Conservation (phyloP, 2,888 invertebrate species). For the Ditylenchus weischeri region DNA sequence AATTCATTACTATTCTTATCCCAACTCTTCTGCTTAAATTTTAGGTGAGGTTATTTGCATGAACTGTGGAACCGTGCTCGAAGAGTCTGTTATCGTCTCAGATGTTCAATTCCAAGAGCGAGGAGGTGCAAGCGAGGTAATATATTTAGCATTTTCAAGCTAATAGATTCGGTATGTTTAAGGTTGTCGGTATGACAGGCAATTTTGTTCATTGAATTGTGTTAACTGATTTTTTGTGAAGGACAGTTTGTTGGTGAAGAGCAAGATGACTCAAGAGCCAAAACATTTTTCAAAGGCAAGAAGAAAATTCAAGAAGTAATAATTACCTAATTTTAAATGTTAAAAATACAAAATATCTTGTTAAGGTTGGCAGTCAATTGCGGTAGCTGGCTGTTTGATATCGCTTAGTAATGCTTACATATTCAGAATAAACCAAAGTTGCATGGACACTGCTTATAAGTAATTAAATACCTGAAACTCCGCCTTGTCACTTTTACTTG, state of each 20-base stretch:
- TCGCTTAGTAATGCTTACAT: not conserved
- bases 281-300: slow-evolving; percentile 78
- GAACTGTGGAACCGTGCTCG: slow-evolving; percentile 89
- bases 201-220: too few species aligned
- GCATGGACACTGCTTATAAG: slow-evolving; percentile 76
- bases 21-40: too few species aligned
- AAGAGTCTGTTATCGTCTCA: slow-evolving; percentile 91
- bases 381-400: not conserved
- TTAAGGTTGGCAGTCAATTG: not conserved
- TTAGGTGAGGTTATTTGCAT: slow-evolving; percentile 81
- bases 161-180: too few species aligned
- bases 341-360: not conserved
- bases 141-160: slow-evolving; percentile 28
- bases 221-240: too few species aligned
- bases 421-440: slow-evolving; percentile 75
- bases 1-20: too few species aligned
- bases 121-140: slow-evolving; percentile 69
- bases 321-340: too few species aligned
- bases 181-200: too few species aligned
- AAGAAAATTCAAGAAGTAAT: slow-evolving; percentile 54
- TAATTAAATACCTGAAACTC: too few species aligned
- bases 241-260: slow-evolving; percentile 43
- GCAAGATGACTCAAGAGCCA: slow-evolving; percentile 76
- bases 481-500: too few species aligned
- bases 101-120: slow-evolving; percentile 90